Conservation (phyloP, 2,888 invertebrate species). For the Drosophila colorata region DNA sequence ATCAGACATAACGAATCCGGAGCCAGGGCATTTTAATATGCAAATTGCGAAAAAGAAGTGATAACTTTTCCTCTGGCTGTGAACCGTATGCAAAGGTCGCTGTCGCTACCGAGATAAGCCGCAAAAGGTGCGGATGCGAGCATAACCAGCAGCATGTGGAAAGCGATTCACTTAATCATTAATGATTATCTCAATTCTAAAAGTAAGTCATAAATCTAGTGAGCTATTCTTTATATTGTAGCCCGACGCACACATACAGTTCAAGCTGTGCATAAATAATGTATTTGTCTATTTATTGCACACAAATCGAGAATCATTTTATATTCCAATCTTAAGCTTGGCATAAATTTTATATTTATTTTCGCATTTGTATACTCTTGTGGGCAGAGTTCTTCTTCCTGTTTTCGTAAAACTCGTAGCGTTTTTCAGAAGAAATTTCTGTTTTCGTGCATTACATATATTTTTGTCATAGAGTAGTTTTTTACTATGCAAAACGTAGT, state of each 20-base stretch:
- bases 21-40: conserved; percentile 70
- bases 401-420: neutral
- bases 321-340: conserved; percentile 4
- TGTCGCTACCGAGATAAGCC: conserved; percentile 26
- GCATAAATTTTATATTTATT: conserved; percentile 1
- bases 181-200: conserved; percentile 57
- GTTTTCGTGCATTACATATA: neutral
- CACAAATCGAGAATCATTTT: conserved; percentile 2
- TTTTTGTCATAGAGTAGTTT: too few relatives aligned
- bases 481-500: too few relatives aligned
- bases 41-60: conserved; percentile 65
- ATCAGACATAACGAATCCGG: conserved; percentile 61
- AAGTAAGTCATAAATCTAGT: conserved; percentile 44
- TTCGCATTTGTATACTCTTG: neutral
- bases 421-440: neutral
- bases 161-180: conserved; percentile 55
- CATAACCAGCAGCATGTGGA: neutral
- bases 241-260: neutral
- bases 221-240: neutral
- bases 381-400: neutral
- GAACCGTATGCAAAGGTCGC: conserved; percentile 18
- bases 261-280: conserved; percentile 18
- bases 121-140: conserved; percentile 22
- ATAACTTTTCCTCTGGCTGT: conserved; percentile 44
- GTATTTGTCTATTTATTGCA: conserved; percentile 3